Conservation (phyloP, 2,113 vertebrate genomes). For the Sinocyclocheilus rhinocerous region DNA sequence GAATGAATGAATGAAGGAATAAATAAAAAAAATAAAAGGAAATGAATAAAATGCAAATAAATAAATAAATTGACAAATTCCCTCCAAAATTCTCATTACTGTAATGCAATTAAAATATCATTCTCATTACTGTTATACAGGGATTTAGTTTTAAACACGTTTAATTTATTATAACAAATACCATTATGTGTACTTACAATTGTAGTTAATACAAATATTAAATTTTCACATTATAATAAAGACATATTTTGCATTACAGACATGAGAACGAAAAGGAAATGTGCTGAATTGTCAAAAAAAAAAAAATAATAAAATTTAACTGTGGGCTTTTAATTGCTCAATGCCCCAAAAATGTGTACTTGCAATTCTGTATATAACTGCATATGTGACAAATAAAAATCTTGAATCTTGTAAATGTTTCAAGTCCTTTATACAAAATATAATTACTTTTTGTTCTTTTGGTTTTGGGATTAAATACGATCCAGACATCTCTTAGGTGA, state of each 20-base stretch:
- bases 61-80: neutral
- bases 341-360: neutral
- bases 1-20: neutral
- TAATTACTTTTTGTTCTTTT: neutral
- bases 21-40: neutral
- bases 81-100: neutral
- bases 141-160: neutral
- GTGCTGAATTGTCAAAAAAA: neutral
- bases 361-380: neutral
- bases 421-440: neutral
- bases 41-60: neutral
- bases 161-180: neutral
- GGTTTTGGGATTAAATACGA: neutral
- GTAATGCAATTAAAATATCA: neutral
- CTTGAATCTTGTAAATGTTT: neutral
- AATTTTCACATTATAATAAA: neutral
- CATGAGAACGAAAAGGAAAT: neutral
- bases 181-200: neutral
- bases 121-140: neutral
- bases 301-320: too few relatives aligned
- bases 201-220: neutral
- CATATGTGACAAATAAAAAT: neutral
- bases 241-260: neutral
- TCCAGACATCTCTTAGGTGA: conserved; percentile 22
- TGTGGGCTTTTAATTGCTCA: neutral